phyloP scores from a whole-genome alignment of 2,113 vertebrate species.

The Ophthalmolycus amberensis region DNA sequence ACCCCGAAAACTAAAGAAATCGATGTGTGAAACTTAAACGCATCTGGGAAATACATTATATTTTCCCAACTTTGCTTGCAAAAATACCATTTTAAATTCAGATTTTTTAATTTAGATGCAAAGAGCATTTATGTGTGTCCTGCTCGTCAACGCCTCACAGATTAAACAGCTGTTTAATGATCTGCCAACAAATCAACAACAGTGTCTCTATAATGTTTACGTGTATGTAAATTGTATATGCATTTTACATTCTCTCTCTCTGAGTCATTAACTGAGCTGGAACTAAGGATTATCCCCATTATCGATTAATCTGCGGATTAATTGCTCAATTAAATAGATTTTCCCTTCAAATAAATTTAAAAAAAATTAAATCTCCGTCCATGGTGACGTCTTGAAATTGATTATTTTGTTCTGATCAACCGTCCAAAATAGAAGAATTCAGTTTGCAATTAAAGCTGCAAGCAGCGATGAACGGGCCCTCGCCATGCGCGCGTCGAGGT shows the following conservation, averaged over 20 bases:
- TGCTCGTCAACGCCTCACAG: background rate
- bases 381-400: background rate
- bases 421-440: background rate
- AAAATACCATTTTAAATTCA: rapidly evolving
- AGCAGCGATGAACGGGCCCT: too few species aligned
- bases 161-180: background rate
- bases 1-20: background rate
- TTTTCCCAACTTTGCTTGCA: background rate
- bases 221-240: too few species aligned
- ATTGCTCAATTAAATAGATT: background rate
- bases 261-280: background rate
- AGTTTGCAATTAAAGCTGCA: too few species aligned
- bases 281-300: background rate
- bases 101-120: background rate
- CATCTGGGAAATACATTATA: background rate
- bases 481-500: too few species aligned
- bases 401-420: background rate
- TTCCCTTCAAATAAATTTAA: background rate
- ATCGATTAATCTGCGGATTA: background rate
- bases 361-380: too few species aligned
- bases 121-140: background rate
- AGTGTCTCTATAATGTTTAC: background rate
- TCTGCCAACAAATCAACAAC: background rate
- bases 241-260: background rate
- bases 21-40: background rate